phyloP scores from a whole-genome alignment of 2,797 vertebrate genomes.

The Eulemur albifrons region DNA sequence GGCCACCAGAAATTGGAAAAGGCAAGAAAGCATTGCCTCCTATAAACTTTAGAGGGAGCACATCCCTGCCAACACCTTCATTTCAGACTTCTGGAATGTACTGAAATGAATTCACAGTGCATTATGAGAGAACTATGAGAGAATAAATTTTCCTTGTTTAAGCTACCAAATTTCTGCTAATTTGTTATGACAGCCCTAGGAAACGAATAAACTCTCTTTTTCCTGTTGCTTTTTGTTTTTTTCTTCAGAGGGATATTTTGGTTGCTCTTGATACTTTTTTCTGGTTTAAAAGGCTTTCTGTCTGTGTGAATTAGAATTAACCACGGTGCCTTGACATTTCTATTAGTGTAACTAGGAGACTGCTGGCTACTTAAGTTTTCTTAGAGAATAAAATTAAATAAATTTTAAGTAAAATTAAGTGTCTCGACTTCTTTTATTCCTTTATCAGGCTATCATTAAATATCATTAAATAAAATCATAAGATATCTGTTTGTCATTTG shows the following conservation, averaged over 20 bases:
- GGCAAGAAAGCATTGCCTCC: not conserved
- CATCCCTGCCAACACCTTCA: not conserved
- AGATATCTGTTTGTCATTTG: not conserved
- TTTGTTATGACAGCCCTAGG: not conserved
- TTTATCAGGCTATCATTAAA: conserved; percentile 32
- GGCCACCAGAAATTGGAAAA: not conserved
- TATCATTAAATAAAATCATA: not conserved
- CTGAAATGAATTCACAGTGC: not conserved
- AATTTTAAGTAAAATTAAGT: not conserved
- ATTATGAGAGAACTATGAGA: not conserved
- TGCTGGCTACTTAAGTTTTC: not conserved
- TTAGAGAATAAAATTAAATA: not conserved
- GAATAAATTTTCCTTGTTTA: not conserved
- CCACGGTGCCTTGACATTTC: not conserved
- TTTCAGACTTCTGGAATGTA: not conserved
- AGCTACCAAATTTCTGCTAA: not conserved
- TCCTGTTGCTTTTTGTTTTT: not conserved
- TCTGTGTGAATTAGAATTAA: not conserved
- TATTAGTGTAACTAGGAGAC: not conserved
- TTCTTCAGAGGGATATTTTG: not conserved
- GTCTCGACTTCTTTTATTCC: not conserved
- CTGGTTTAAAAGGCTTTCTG: not conserved
- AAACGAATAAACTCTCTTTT: not conserved
- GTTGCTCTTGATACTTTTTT: not conserved
- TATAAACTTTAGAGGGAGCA: not conserved